Evolutionary conservation across 2,113 vertebrate species (phyloP).

Genomic region (Istiophorus platypterus): DNA sequence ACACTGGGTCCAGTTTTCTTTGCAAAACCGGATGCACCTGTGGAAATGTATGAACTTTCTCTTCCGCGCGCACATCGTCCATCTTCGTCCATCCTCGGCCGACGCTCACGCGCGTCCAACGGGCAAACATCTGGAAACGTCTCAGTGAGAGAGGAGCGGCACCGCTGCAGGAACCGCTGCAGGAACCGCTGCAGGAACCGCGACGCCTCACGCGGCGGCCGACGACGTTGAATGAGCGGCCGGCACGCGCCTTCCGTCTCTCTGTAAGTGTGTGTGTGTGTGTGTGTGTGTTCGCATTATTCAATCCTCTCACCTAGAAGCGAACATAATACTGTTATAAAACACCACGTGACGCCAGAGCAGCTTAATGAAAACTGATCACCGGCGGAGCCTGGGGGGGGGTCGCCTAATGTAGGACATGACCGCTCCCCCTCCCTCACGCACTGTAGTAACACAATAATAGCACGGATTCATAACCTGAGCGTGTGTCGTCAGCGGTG

Average conservation of each 20-base stretch:
- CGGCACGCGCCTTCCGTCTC: no score
- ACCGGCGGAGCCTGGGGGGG: constrained; percentile 28
- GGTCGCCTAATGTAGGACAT: constrained; percentile 38
- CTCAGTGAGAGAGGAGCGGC: no score
- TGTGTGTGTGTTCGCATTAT: constrained; percentile 22
- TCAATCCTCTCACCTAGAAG: constrained; percentile 59
- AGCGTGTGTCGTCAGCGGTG: constrained; percentile 72
- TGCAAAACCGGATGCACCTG: not conserved
- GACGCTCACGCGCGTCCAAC: no score
- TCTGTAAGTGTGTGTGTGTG: no score
- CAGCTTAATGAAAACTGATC: constrained; percentile 53
- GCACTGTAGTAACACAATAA: constrained; percentile 44
- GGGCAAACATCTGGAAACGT: not conserved
- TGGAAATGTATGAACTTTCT: no score
- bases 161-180: no score
- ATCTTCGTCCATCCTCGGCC: no score
- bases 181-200: constrained; percentile 7
- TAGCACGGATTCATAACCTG: constrained; percentile 60
- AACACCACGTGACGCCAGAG: constrained; percentile 51
- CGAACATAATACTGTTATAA: constrained; percentile 66
- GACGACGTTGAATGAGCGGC: constrained; percentile 5
- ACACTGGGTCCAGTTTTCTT: no score
- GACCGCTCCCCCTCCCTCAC: constrained; percentile 33
- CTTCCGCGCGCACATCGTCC: no score
- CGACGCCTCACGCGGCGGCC: constrained; percentile 13